Base-by-base conservation (phyloP, 2,888 invertebrate genomes). In the Leptopilina syphax region DNA sequence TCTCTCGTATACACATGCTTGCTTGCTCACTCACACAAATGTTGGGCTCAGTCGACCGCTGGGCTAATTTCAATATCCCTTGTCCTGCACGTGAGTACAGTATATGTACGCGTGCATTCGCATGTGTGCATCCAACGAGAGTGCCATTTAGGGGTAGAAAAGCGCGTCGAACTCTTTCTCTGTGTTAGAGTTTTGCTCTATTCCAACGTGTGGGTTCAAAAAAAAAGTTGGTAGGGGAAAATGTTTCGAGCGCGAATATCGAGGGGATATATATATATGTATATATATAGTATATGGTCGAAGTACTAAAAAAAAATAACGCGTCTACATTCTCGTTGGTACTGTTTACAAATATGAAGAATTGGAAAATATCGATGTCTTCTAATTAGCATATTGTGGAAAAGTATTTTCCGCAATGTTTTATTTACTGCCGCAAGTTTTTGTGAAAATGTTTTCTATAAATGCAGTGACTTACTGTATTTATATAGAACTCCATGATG, bases 51-150 rank as follows among this genome's bases (percentile, higher is more conserved):
- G 73, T 77, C 83, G 83, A 84, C 86, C 86, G 85, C 86, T 87
- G 86, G 87, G 87, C 90, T 90, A 90, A 90, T 90, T 90, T 89
- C 89, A 90, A 90, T 90, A 89, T 73, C 73, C 73, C 73, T 73
- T 73, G 73, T 73, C 54, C 73, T 57, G 73, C 57, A 41, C 34
- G 57, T 73, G 73, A 57, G 57, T 73, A 50, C 1, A 9, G 7
- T 50, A 10, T 50, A 12, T 47, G 12, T 50, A 12, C 2, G 41
- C n/a, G 57, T 57, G 73, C 34, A 54, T 27, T 70, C 70, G 73
- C 57, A 57, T 73, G 73, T 57, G 73, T 57, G 73, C 73, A 73
- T 12, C 73, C 73, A 73, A 57, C 41, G 73, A 73, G 73, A 73
- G 73, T 73, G 73, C 73, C 73, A 73, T 73, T 73, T 73, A 73